A percentile compares a stretch with the other conserved stretches of the same genome.
Conservation (phyloP, 2,113 vertebrate species). For the Mus spicilegus region DNA sequence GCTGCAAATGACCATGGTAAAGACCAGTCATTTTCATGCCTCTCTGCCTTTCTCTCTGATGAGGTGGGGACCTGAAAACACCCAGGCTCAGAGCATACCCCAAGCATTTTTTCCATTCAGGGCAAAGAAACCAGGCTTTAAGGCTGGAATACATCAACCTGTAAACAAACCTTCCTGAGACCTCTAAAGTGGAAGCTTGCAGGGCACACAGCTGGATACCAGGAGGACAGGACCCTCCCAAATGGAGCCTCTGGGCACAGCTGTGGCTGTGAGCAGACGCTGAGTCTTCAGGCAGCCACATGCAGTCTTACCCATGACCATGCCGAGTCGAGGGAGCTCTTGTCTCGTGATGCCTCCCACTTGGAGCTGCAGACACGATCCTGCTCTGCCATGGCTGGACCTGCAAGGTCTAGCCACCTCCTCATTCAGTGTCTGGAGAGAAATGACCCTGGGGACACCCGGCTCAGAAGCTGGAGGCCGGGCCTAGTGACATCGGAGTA, state of each 20-base stretch:
- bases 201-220: neutral
- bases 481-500: neutral
- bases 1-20: accelerated
- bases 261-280: neutral
- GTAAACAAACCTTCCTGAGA: neutral
- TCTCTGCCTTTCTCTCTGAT: neutral
- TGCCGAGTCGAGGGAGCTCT: conserved; percentile 53
- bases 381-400: conserved; percentile 53
- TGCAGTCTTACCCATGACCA: conserved; percentile 78
- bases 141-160: neutral
- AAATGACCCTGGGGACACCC: neutral
- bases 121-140: neutral
- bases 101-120: neutral
- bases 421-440: neutral
- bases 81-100: neutral
- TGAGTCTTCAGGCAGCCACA: neutral
- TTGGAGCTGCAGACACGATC: neutral
- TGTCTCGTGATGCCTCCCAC: neutral
- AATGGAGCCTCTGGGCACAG: neutral
- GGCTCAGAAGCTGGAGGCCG: conserved; percentile 3
- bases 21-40: accelerated
- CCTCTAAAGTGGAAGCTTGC: neutral
- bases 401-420: neutral
- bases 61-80: neutral
- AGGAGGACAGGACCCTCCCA: neutral